A percentile compares a stretch with the other conserved stretches of the same genome.
phyloP scores from a whole-genome alignment of 2,113 vertebrate genomes.

The Motacilla alba region DNA sequence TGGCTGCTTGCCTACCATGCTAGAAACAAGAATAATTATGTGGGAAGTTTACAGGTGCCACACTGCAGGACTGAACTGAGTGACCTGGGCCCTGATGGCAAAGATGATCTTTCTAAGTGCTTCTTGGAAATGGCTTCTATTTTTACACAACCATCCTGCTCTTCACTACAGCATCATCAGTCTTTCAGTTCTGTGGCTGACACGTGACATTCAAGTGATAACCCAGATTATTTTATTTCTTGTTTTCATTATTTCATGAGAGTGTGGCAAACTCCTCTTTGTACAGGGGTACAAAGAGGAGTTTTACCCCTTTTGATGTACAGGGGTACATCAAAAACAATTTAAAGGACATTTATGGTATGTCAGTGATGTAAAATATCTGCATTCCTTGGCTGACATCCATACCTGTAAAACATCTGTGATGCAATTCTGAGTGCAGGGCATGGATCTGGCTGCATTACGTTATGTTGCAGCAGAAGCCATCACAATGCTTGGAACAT shows the following conservation, averaged over 20 bases:
- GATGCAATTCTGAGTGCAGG: neutral
- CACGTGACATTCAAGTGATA: neutral
- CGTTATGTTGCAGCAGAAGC: neutral
- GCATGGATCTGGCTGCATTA: neutral
- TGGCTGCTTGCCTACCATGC: neutral
- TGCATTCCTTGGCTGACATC: neutral
- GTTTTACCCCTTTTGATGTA: too few species aligned
- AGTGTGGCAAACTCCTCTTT: neutral
- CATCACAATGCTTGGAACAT: neutral
- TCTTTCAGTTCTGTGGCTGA: neutral
- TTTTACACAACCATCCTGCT: neutral
- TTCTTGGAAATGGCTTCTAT: neutral
- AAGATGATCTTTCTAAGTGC: neutral
- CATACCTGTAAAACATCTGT: neutral
- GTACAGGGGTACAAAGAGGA: neutral
- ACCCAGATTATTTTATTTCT: neutral
- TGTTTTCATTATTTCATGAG: neutral
- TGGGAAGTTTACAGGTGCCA: neutral
- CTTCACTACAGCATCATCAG: neutral
- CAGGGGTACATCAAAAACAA: neutral
- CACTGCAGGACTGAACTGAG: neutral
- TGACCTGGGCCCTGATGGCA: neutral
- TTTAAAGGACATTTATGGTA: neutral
- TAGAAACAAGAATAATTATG: neutral
- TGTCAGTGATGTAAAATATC: neutral